These are phyloP conservation scores for Sigmodon hispidus DNA, from an alignment of 2,113 vertebrate genomes.

Conservation along the genomic window DNA sequence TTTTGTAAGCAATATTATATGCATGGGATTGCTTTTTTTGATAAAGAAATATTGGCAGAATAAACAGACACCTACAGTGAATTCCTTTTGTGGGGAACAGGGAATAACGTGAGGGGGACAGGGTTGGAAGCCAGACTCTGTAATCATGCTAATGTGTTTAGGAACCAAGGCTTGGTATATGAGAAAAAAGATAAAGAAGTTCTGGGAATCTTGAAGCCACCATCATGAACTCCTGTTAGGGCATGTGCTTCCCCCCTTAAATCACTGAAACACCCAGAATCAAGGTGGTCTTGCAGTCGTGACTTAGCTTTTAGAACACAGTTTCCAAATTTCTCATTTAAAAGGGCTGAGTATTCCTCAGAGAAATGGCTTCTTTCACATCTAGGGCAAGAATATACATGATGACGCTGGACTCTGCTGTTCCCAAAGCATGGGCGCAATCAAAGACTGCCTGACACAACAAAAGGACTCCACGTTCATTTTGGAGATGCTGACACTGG, in stretches of 20 bases:
- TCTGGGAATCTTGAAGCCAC: neutral
- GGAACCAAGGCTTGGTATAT: neutral
- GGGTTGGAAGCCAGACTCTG: neutral
- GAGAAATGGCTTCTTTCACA: slow-evolving; percentile 6
- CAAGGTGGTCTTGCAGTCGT: neutral
- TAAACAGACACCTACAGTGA: neutral
- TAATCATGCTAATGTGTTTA: neutral
- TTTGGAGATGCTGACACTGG: neutral
- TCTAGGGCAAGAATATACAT: neutral
- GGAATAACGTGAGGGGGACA: neutral
- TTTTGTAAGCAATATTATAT: neutral
- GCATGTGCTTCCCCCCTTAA: neutral
- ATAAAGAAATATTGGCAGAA: neutral
- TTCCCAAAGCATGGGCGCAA: slow-evolving; percentile 16
- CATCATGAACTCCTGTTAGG: neutral
- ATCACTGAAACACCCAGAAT: neutral
- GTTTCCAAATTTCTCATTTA: neutral
- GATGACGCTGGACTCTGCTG: neutral
- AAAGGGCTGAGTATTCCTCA: neutral
- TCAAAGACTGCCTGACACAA: slow-evolving; percentile 18
- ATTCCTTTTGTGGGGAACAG: neutral
- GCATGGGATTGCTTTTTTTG: neutral
- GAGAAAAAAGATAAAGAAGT: neutral
- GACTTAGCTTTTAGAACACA: neutral
- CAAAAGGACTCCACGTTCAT: slow-evolving; percentile 24